Percentiles rank a stretch among this genome's conserved stretches.
These are phyloP conservation scores for Harpalus rufipes DNA, from an alignment of 2,888 invertebrate genomes.

Conservation along the genomic window DNA sequence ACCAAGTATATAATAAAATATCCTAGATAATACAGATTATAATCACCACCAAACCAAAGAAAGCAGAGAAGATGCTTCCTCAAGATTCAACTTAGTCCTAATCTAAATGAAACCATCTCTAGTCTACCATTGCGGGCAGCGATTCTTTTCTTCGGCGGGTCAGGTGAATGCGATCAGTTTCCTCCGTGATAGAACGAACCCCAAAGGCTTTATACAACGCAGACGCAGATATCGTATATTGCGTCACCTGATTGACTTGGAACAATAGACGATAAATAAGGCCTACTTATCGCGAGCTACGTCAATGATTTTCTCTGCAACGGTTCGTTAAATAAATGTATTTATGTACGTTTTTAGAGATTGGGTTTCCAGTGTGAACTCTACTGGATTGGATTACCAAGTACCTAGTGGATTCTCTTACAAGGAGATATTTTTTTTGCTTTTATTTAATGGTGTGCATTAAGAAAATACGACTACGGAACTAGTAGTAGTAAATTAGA, in stretches of 20 bases:
- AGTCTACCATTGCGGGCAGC: constrained; percentile 14
- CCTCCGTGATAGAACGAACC: constrained; percentile 34
- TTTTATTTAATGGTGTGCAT: background rate
- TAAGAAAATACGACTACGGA: background rate
- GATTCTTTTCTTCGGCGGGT: constrained; percentile 20
- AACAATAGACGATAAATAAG: constrained; percentile 65
- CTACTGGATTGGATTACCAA: constrained; percentile 34
- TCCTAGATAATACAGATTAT: constrained; percentile 42
- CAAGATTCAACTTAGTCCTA: constrained; percentile 14
- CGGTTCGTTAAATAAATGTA: constrained; percentile 64
- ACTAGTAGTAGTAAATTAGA: background rate
- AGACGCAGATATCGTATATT: constrained; percentile 52
- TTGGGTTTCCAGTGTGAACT: constrained; percentile 52
- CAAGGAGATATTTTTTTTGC: background rate
- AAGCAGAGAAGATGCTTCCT: constrained; percentile 33
- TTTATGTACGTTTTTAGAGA: constrained; percentile 55
- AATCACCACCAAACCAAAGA: constrained; percentile 47
- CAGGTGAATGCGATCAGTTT: constrained; percentile 20
- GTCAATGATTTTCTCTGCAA: constrained; percentile 63
- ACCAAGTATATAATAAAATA: constrained; percentile 32
- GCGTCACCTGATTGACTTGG: constrained; percentile 64
- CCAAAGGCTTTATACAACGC: constrained; percentile 36
- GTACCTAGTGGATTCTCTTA: constrained; percentile 23
- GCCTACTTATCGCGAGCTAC: constrained; percentile 39
- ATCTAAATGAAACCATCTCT: constrained; percentile 52